Evolutionary conservation across 2,113 vertebrate species (phyloP).

Genomic region (Psammodynastes pulverulentus): DNA sequence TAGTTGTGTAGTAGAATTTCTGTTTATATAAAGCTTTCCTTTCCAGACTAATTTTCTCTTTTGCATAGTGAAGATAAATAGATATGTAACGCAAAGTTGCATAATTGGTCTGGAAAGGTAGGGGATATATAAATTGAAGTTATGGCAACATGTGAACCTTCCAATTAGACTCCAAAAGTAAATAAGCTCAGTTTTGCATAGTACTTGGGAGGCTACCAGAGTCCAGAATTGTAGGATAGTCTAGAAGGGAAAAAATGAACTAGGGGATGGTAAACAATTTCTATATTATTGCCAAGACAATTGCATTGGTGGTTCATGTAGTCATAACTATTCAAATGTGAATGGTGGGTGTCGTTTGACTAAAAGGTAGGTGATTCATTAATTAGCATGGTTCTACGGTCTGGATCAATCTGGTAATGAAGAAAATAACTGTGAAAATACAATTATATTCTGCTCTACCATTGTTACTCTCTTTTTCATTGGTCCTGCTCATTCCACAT

Average conservation of each 20-base stretch:
- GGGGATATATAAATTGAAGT: background rate
- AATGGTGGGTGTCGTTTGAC: background rate
- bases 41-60: background rate
- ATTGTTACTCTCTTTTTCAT: background rate
- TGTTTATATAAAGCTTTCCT: background rate
- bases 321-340: background rate
- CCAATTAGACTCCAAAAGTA: background rate
- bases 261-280: background rate
- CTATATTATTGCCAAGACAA: background rate
- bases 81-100: background rate
- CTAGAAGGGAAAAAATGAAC: background rate
- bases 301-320: background rate
- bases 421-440: background rate
- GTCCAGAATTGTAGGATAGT: background rate
- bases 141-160: background rate
- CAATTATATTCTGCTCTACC: background rate
- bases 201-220: background rate
- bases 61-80: background rate
- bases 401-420: background rate
- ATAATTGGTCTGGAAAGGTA: background rate
- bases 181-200: background rate
- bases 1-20: background rate
- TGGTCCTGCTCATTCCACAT: background rate
- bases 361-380: background rate
- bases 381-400: background rate